These are phyloP conservation scores for Xenus cinereus DNA, from an alignment of 2,113 vertebrate genomes.

Conservation along the genomic window DNA sequence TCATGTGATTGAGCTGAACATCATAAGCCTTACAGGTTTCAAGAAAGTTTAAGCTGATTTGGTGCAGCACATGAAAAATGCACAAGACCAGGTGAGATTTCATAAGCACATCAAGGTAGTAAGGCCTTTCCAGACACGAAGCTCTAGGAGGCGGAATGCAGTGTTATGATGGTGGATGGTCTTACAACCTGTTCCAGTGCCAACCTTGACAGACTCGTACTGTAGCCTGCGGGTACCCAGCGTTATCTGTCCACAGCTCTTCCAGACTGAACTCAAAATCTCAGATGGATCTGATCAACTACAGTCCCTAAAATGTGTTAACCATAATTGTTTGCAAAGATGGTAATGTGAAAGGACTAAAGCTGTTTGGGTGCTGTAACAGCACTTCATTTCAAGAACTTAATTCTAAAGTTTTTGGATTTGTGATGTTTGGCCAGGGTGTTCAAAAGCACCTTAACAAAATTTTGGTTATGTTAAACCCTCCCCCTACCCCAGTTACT, in stretches of 20 bases:
- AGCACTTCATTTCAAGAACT: background rate
- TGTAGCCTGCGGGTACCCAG: background rate
- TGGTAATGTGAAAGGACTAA: background rate
- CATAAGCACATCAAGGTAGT: background rate
- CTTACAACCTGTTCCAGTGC: background rate
- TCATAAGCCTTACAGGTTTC: background rate
- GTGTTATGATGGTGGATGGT: background rate
- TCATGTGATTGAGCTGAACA: background rate
- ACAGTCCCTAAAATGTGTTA: background rate
- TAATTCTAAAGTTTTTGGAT: background rate
- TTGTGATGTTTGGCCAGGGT: background rate
- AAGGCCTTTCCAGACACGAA: background rate
- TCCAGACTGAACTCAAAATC: background rate
- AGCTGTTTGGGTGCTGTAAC: background rate
- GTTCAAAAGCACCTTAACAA: background rate
- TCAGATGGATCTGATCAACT: background rate
- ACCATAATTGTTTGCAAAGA: background rate
- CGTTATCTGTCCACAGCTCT: background rate
- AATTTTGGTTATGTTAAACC: background rate
- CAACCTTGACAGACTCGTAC: accelerated
- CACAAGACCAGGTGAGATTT: background rate
- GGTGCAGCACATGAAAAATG: background rate
- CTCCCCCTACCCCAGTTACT: background rate
- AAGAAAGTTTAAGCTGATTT: background rate
- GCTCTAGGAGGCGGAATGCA: background rate